Conservation (phyloP, 1,140 invertebrate genomes). For the Pseudachorutes palmiensis region DNA sequence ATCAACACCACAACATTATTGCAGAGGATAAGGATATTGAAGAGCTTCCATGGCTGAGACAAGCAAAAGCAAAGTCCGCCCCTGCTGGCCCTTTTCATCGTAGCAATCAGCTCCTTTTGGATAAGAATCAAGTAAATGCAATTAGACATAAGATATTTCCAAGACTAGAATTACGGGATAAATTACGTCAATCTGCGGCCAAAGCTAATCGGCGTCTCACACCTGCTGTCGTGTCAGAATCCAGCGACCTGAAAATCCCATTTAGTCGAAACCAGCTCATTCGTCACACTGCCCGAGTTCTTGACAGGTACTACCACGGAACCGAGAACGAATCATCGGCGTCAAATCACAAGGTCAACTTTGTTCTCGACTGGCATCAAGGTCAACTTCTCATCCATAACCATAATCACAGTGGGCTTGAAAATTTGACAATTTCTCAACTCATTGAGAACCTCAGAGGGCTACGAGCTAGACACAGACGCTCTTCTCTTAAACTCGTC, state of each 20-base stretch:
- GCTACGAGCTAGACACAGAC: not conserved
- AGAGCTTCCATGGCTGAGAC: not conserved
- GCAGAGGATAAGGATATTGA: not conserved
- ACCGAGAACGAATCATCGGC: not conserved
- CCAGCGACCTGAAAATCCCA: not conserved
- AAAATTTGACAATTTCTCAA: conserved; percentile 19
- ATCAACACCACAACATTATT: not conserved
- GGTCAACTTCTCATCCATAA: not conserved
- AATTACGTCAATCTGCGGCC: not conserved
- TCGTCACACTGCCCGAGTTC: not conserved
- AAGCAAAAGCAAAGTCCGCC: not conserved
- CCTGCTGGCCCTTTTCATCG: not conserved
- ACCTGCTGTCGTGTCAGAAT: no score
- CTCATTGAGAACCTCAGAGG: conserved; percentile 22
- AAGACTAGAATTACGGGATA: not conserved
- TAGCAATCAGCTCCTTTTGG: not conserved
- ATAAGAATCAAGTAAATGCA: not conserved
- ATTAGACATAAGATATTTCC: not conserved
- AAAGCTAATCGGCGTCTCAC: not conserved
- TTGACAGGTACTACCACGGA: not conserved
- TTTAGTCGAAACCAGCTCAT: conserved; percentile 7
- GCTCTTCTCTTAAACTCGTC: conserved; percentile 11
- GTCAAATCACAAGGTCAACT: not conserved
- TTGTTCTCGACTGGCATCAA: not conserved
- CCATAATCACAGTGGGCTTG: not conserved